Conservation (phyloP, 2,113 vertebrate genomes). For the Macrotis lagotis region DNA sequence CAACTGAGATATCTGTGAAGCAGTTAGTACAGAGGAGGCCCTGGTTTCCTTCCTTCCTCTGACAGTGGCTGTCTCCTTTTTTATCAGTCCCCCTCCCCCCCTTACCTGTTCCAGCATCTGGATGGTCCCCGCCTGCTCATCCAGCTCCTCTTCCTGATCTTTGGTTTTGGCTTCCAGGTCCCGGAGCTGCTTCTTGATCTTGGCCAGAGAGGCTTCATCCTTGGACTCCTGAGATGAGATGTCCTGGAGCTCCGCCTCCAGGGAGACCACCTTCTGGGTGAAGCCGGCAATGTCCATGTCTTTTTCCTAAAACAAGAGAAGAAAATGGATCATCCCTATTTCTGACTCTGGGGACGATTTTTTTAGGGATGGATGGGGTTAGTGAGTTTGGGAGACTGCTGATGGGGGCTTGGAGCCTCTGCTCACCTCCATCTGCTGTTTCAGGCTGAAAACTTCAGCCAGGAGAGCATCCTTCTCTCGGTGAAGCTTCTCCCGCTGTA, state of each 20-base stretch:
- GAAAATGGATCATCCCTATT: constrained; percentile 50
- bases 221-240: constrained; percentile 97
- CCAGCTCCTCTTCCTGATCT: constrained; percentile 98
- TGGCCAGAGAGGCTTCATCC: constrained; percentile 95
- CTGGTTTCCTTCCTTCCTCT: too few species aligned
- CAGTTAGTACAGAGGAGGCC: not conserved
- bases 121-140: constrained; percentile 97
- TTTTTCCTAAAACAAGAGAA: constrained; percentile 87
- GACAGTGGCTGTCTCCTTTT: not conserved
- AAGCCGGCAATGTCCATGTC: constrained; percentile 90
- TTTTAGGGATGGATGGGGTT: too few species aligned
- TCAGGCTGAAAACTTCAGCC: constrained; percentile 91
- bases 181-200: constrained; percentile 95
- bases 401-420: not conserved
- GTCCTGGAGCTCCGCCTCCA: constrained; percentile 95
- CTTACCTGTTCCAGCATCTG: constrained; percentile 98
- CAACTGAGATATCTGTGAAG: not conserved
- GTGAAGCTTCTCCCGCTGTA: constrained; percentile 91
- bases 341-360: too few species aligned
- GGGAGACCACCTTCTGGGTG: constrained; percentile 90
- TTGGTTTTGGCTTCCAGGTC: constrained; percentile 96
- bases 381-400: accelerated
- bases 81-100: not conserved
- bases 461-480: constrained; percentile 93
- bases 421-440: constrained; percentile 94